Evolutionary conservation across 2,113 vertebrate species (phyloP).

Genomic region (Todiramphus chloris): DNA sequence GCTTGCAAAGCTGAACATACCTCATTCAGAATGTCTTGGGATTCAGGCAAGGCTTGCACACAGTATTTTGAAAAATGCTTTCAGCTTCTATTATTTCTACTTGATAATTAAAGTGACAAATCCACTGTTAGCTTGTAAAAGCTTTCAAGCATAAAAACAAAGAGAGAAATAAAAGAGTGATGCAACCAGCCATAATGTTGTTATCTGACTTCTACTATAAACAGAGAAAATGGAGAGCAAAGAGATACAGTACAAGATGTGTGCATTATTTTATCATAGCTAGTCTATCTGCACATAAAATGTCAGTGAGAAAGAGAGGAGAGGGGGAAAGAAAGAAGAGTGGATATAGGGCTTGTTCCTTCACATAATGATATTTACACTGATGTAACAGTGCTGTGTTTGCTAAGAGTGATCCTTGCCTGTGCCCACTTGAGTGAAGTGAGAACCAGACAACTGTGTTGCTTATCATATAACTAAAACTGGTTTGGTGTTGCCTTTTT

Average conservation of each 20-base stretch:
- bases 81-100: neutral
- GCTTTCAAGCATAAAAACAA: neutral
- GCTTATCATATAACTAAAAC: neutral
- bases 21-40: neutral
- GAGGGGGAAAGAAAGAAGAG: neutral
- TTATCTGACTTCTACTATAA: neutral
- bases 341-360: neutral
- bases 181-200: neutral
- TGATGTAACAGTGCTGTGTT: neutral
- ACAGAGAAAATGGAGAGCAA: neutral
- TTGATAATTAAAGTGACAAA: neutral
- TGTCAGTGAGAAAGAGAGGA: neutral
- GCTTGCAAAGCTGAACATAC: neutral
- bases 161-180: neutral
- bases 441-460: neutral
- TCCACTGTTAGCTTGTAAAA: neutral
- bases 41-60: neutral
- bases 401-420: fast-evolving
- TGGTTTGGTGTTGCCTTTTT: neutral
- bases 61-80: neutral
- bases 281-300: neutral
- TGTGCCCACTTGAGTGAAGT: neutral
- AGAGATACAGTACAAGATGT: neutral
- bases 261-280: neutral
- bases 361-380: neutral